Evolutionary conservation across 1,140 invertebrate species (phyloP), one percentile per base, ranked within the genome.

Genomic region (Thaumetopoea pityocampa): DNA sequence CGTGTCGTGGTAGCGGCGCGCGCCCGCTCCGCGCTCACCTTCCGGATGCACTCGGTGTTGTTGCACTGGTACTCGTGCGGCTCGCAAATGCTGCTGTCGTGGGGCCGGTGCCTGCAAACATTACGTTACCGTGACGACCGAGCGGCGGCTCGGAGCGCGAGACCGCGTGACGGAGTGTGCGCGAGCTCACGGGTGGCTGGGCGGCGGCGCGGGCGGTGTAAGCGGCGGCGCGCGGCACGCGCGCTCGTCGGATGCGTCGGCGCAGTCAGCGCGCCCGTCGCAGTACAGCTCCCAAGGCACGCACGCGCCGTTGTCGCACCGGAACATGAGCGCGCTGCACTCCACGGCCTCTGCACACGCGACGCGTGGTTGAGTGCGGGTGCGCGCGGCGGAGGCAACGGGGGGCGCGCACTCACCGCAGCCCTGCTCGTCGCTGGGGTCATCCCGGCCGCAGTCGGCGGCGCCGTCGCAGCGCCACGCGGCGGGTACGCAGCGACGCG

Each of bases 381-480:
- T n/a, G n/a, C n/a, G n/a, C n/a, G n/a, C n/a, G n/a, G n/a, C n/a
- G n/a, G n/a, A n/a, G n/a, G n/a, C 22, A 14, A 0, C 10, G 12
- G 6, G 24, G 14, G 10, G 10, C 4, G 17, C 15, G 33, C n/a
- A 30, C 46, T 92, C 68, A 93, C 92, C 87, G 56, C 92, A 93
- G 59, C 89, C 88, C 2, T 67, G 42, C 69, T 97, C 95, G 73
- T 98, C 96, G 12, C 90, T 92, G 48, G 88, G 88, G 48, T 86
- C 73, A 9, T 30, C 44, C 5, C 38, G 41, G 36, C 88, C 89
- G 67, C 93, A 94, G 66, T 94, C 93, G 16, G 72, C 71, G 51
- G 90, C 88, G 2, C 90, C 90, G 70, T 95, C 94, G 80, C 95
- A 97, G 48, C 91, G 88, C 94, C 94, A 76, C 36, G 49, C 50